phyloP scores from a whole-genome alignment of 2,113 vertebrate genomes.

The Butastur rufipennis region DNA sequence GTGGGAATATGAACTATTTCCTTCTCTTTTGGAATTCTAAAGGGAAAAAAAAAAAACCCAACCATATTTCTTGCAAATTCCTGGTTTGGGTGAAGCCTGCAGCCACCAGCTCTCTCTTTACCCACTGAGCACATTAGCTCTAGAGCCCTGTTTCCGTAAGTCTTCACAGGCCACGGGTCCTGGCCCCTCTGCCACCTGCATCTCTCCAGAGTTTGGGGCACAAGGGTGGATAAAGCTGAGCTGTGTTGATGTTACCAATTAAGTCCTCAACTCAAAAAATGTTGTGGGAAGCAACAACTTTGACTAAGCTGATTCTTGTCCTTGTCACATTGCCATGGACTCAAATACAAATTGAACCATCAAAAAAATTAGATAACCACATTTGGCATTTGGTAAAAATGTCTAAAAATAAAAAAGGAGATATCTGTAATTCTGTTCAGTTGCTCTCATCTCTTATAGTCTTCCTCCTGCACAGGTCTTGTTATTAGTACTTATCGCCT shows the following conservation, averaged over 20 bases:
- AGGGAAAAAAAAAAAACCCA: too few relatives aligned
- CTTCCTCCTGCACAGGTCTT: not conserved
- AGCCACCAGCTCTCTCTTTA: not conserved
- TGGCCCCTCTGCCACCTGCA: not conserved
- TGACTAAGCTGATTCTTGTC: not conserved
- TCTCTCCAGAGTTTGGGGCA: not conserved
- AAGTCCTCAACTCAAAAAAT: not conserved
- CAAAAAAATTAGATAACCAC: not conserved
- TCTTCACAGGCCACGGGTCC: fast-evolving
- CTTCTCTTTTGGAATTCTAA: not conserved
- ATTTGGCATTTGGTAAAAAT: not conserved
- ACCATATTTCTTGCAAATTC: not conserved
- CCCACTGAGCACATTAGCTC: not conserved
- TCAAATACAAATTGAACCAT: not conserved
- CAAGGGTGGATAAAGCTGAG: not conserved
- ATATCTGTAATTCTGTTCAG: not conserved
- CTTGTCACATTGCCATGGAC: not conserved
- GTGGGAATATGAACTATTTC: not conserved
- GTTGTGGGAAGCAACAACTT: not conserved
- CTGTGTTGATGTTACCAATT: not conserved
- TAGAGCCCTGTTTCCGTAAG: not conserved
- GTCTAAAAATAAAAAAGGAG: not conserved
- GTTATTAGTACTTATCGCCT: fast-evolving
- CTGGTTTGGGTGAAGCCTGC: not conserved
- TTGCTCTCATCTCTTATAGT: not conserved